Conservation (phyloP, 2,113 vertebrate species). For the Cariama cristata region DNA sequence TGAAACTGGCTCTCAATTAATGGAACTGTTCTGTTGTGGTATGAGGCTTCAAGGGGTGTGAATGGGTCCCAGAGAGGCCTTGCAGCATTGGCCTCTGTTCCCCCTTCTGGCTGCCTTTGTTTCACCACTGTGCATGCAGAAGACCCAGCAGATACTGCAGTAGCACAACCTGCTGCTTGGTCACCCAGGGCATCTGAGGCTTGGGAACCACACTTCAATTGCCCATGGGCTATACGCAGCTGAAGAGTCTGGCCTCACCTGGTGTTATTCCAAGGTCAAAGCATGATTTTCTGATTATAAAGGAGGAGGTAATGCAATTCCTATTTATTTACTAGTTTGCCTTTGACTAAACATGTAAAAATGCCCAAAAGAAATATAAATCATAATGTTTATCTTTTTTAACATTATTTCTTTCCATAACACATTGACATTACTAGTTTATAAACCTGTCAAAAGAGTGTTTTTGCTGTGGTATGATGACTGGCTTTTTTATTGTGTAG, state of each 20-base stretch:
- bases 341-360: neutral
- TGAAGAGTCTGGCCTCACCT: neutral
- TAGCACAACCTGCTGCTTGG: neutral
- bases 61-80: neutral
- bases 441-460: neutral
- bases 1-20: rapidly evolving
- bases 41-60: neutral
- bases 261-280: neutral
- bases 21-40: neutral
- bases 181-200: rapidly evolving
- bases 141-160: neutral
- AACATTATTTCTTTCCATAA: neutral
- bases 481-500: neutral
- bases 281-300: neutral
- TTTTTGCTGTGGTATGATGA: neutral
- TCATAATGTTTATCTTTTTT: neutral
- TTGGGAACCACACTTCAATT: neutral
- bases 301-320: neutral
- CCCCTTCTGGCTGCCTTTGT: neutral
- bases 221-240: neutral
- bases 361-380: neutral
- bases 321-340: neutral
- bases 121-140: neutral
- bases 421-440: neutral
- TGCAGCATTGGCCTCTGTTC: neutral